phyloP scores from a whole-genome alignment of 1,140 invertebrate species.

The Hylaeus volcanicus region DNA sequence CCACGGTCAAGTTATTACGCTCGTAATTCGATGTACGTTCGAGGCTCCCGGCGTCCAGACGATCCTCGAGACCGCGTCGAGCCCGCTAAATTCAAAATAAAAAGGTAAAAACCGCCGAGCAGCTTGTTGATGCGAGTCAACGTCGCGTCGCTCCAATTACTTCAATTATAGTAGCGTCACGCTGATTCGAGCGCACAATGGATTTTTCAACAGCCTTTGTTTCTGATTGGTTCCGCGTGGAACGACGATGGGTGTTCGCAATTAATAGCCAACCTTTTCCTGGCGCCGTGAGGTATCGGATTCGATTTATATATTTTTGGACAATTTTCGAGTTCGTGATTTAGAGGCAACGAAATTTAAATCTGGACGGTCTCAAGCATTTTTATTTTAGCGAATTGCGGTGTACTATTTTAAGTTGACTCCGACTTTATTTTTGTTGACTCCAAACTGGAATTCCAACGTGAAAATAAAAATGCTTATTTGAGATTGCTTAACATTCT shows the following conservation, averaged over 20 bases:
- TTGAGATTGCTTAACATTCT: too few relatives aligned
- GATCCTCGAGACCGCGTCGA: conserved; percentile 1
- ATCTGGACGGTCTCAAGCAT: too few relatives aligned
- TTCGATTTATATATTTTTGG: background rate
- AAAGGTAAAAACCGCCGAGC: background rate
- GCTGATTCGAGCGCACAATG: conserved; percentile 38
- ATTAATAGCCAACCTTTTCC: conserved; percentile 13
- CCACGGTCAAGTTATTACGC: conserved; percentile 21
- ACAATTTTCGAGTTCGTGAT: background rate
- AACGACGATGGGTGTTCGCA: conserved; percentile 9
- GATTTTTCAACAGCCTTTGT: conserved; percentile 38
- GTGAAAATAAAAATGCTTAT: too few relatives aligned
- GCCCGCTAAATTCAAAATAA: conserved; percentile 1
- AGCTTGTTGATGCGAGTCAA: conserved; percentile 13
- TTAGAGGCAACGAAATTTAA: too few relatives aligned
- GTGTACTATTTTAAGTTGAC: too few relatives aligned
- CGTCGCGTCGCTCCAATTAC: conserved; percentile 36
- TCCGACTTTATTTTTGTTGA: too few relatives aligned
- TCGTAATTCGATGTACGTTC: conserved; percentile 27
- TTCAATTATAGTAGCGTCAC: conserved; percentile 43
- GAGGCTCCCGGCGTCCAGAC: conserved; percentile 25
- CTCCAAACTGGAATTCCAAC: too few relatives aligned
- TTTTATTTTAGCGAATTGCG: too few relatives aligned
- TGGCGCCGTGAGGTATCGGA: background rate
- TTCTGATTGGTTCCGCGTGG: conserved; percentile 20